Base-by-base conservation (phyloP, 2,113 vertebrate species). In the Prochilodus magdalenae region DNA sequence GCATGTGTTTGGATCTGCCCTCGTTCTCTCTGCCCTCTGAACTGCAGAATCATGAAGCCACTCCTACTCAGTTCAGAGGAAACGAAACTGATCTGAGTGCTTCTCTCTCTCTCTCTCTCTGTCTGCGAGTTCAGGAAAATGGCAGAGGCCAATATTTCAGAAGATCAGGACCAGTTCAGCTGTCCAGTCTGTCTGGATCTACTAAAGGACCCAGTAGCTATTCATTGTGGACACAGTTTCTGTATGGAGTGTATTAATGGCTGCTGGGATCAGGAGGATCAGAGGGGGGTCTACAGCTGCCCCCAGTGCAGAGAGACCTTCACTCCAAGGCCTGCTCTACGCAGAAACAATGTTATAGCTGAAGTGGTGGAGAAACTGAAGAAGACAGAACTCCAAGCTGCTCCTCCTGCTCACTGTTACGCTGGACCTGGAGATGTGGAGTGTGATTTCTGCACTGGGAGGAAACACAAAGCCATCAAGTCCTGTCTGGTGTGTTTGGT, bases 341-440 rank as follows among this genome's bases (percentile, higher is more conserved):
- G 6, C 65, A 67, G 65, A 20, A 67, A 67, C 65, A 67, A 67
- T 13, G 5, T 67, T 0, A 0, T 67, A 13, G 30, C 65, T 67
- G 65, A 67, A 67, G 65, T 67, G 65, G 65, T 67, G 65, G 65
- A 67, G 65, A 67, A 44, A 69, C 33, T 69, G 66, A 69, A n/a
- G n/a, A n/a, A 13, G 66, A 44, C 66, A 12, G 66, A 69, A 12
- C 33, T 69, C 66, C 29, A 22, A 7, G 6, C 66, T 69, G 66
- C 65, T 67, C 3, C 29, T 36, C 29, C 30, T 65, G 4, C 62
- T 67, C 29, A 36, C 40, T 44, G 40, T 44, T 44, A 44, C 40
- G 40, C 40, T 44, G 40, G 40, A 44, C 40, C 40, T 44, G 40
- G 40, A 44, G 40, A 44, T 44, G 40, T 44, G 40, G 40, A 44